Conservation (phyloP, 2,888 invertebrate genomes). For the Tromatobia lineatoria region DNA sequence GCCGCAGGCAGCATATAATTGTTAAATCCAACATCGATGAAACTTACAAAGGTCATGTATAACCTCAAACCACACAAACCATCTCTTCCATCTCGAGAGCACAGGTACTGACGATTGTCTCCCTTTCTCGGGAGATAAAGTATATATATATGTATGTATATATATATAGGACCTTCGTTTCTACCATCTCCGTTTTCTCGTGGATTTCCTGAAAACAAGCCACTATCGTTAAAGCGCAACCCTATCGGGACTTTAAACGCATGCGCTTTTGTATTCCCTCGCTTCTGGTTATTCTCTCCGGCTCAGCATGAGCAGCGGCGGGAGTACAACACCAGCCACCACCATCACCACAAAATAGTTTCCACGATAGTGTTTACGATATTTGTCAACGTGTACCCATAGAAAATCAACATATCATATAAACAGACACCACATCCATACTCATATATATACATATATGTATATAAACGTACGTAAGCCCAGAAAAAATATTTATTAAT, state of each 20-base stretch:
- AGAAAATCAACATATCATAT: slow-evolving; percentile 8
- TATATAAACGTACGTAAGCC: background rate
- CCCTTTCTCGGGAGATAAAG: background rate
- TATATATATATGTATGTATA: background rate
- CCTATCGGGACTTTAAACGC: slow-evolving; percentile 54
- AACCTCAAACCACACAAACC: background rate
- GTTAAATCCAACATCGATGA: background rate
- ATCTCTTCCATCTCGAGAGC: background rate
- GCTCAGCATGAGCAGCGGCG: background rate
- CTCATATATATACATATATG: background rate
- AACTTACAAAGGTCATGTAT: background rate
- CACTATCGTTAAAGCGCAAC: slow-evolving; percentile 50
- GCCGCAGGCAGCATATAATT: background rate
- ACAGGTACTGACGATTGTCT: background rate
- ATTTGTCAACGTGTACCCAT: slow-evolving; percentile 19
- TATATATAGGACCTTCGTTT: slow-evolving; percentile 1
- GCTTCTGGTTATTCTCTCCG: slow-evolving; percentile 33
- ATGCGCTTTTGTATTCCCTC: slow-evolving; percentile 45
- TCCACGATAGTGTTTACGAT: slow-evolving; percentile 34
- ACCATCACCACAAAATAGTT: slow-evolving; percentile 39
- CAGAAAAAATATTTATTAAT: too few species aligned
- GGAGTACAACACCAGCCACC: slow-evolving; percentile 29
- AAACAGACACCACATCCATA: slow-evolving; percentile 10
- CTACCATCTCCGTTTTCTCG: slow-evolving; percentile 10
- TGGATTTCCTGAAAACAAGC: slow-evolving; percentile 55